Conservation (phyloP, 1,140 invertebrate species). For the Dendrolimus punctatus region DNA sequence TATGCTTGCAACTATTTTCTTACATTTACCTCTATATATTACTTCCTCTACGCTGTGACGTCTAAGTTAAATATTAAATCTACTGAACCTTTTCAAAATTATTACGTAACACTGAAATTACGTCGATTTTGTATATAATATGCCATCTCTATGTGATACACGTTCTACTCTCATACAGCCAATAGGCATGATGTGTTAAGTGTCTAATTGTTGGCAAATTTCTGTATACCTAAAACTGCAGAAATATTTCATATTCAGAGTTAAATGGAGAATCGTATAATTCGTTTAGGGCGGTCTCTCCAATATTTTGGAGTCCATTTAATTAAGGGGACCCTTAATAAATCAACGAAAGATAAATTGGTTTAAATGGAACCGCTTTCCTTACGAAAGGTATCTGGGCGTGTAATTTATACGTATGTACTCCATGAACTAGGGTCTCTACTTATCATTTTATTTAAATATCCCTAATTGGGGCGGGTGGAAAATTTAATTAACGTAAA, state of each 20-base stretch:
- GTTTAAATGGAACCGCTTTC: constrained; percentile 35
- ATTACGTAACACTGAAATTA: constrained; percentile 4
- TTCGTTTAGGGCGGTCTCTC: constrained; percentile 24
- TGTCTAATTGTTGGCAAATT: constrained; percentile 6
- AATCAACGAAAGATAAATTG: constrained; percentile 56
- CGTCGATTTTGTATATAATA: constrained; percentile 4
- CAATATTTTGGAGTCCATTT: constrained; percentile 45
- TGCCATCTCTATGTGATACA: no score
- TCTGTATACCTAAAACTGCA: neutral
- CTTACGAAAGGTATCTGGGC: constrained; percentile 12
- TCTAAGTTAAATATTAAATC: no score
- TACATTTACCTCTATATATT: no score
- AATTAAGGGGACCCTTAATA: constrained; percentile 47
- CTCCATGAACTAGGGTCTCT: neutral
- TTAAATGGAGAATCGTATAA: constrained; percentile 16
- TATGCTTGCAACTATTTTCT: no score
- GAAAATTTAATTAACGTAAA: no score
- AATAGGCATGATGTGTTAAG: neutral
- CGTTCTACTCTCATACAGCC: neutral
- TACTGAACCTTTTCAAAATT: constrained; percentile 1
- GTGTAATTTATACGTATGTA: constrained; percentile 20
- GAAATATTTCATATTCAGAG: constrained; percentile 11
- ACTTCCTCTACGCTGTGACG: no score
- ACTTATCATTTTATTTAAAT: neutral
- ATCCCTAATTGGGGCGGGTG: no score